Base-by-base conservation (phyloP, 1,140 invertebrate species). In the Colletes gigas region DNA sequence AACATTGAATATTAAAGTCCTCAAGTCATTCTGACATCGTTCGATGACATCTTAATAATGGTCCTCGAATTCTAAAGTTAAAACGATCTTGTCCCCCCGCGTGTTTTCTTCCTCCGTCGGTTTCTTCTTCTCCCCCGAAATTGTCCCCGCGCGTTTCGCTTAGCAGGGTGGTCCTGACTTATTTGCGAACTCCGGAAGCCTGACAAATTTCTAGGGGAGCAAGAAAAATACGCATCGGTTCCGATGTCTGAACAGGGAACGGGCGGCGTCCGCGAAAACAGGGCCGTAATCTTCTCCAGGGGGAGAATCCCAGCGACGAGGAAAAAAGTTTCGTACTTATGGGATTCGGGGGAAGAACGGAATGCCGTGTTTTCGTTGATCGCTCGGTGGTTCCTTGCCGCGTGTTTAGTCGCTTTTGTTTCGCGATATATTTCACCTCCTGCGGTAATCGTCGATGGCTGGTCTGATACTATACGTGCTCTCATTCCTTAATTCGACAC, bases 181-280 rank as follows among this genome's bases (percentile, higher is more conserved):
- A 72, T 73, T 65, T 14, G 77, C 69, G 50, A 79, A 79, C 50
- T 72, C 50, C 50, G 57, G 67, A 54, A 72, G 68, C 74, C 75
- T 82, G 84, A 85, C 83, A 85, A 85, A 85, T 85, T 65, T 70
- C 17, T 52, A 69, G 72, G 80, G 83, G 70, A 85, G 74, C 39
- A 84, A 84, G 84, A 85, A 80, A 85, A 85, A 85, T 85, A 79
- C 80, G 78, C 83, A 81, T 81, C 79, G 57, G 83, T 85, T 85
- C 44, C 79, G 78, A 84, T 84, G 83, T 85, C 83, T 82, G 60
- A 78, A 70, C 74, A 65, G 47, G 79, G 83, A 76, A 55, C 41
- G 54, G 59, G 54, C 62, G 67, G 72, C 68, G 72, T 69, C 52
- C 73, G 60, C 65, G 78, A 85, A 85, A 85, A 85, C 84, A 85